Conservation (phyloP, 1,140 invertebrate genomes). For the Ridgeia piscesae region DNA sequence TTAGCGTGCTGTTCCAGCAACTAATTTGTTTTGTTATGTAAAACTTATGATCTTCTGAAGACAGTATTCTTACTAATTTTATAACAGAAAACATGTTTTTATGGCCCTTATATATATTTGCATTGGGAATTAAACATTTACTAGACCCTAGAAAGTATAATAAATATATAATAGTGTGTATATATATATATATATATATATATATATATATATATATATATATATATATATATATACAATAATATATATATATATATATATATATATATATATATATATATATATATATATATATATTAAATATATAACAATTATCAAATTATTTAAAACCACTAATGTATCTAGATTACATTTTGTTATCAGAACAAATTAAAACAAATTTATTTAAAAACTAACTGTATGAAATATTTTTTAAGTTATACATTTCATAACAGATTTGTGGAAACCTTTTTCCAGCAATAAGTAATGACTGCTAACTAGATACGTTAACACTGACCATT, state of each 20-base stretch:
- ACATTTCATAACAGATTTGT: not conserved
- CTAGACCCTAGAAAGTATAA: no score
- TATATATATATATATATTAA: not conserved
- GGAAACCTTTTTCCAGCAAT: not conserved
- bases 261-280: not conserved
- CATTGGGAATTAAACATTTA: not conserved
- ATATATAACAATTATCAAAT: not conserved
- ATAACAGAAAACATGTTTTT: not conserved
- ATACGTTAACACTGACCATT: not conserved
- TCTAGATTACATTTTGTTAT: not conserved
- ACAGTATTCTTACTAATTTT: not conserved
- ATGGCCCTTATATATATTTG: not conserved
- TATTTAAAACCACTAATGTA: not conserved
- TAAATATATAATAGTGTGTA: no score
- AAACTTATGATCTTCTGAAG: not conserved
- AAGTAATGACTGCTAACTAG: not conserved
- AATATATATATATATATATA: not conserved
- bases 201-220: not conserved
- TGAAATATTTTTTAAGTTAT: not conserved
- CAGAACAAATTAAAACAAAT: not conserved
- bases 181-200: not conserved
- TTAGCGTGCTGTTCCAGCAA: not conserved
- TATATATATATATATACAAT: not conserved
- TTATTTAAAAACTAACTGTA: not conserved
- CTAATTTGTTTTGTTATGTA: not conserved